Conservation (phyloP, 1,140 invertebrate genomes). For the Eciton burchellii region DNA sequence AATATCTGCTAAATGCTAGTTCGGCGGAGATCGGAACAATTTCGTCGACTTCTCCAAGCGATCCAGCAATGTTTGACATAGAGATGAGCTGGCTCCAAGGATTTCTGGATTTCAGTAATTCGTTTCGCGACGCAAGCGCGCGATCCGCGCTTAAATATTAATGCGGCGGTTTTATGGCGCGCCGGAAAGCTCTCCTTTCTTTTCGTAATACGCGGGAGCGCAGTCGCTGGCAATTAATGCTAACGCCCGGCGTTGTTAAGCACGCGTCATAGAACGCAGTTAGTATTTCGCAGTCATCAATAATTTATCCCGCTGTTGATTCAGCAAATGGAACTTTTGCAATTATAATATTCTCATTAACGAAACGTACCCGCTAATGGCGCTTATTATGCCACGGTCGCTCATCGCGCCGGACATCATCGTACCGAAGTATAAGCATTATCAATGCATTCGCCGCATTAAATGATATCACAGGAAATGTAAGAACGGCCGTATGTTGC, state of each 20-base stretch:
- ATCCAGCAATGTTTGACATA: too few species aligned
- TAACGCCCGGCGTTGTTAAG: slow-evolving; percentile 7
- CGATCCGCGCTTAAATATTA: background rate
- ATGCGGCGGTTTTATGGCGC: background rate
- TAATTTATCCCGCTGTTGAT: slow-evolving; percentile 43
- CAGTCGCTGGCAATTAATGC: slow-evolving; percentile 26
- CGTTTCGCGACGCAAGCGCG: background rate
- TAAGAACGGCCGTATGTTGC: background rate
- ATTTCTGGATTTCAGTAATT: background rate
- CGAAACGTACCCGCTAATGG: slow-evolving; percentile 6
- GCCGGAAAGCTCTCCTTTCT: background rate
- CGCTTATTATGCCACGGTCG: slow-evolving; percentile 8
- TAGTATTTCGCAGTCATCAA: slow-evolving; percentile 30
- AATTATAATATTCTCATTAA: slow-evolving; percentile 61
- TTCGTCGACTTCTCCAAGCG: too few species aligned
- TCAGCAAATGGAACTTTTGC: slow-evolving; percentile 48
- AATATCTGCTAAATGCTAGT: too few species aligned
- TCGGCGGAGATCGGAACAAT: too few species aligned
- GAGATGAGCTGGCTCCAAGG: background rate
- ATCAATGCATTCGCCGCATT: slow-evolving; percentile 35
- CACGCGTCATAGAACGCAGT: slow-evolving; percentile 36
- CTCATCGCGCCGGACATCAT: slow-evolving; percentile 9
- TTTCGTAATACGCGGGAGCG: background rate
- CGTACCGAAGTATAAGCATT: slow-evolving; percentile 38
- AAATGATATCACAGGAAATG: slow-evolving; percentile 25